Evolutionary conservation across 30 jellyfish, hydroid and myxozoan species (phyloP).

Genomic region (Cassiopea xamachana): DNA sequence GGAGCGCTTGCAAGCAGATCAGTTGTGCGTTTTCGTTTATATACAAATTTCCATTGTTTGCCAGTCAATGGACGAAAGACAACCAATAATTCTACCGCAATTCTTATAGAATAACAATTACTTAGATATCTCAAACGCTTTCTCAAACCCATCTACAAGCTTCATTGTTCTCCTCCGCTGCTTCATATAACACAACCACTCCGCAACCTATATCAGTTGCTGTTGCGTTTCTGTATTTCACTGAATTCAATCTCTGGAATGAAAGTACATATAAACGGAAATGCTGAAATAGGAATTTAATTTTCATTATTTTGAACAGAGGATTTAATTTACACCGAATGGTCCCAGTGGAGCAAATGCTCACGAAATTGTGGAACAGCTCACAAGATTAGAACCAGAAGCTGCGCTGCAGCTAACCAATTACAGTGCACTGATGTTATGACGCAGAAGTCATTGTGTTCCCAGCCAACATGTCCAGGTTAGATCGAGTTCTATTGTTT

Average conservation of each 20-base stretch:
- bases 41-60: too few relatives aligned
- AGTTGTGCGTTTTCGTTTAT: too few relatives aligned
- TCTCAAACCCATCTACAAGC: too few relatives aligned
- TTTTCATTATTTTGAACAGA: background rate
- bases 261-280: background rate
- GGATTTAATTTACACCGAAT: slow-evolving; percentile 48
- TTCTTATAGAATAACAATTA: too few relatives aligned
- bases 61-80: too few relatives aligned
- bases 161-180: too few relatives aligned
- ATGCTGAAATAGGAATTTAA: background rate
- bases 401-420: slow-evolving; percentile 5
- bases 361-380: slow-evolving; percentile 61
- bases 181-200: too few relatives aligned
- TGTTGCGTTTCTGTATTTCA: too few relatives aligned
- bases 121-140: too few relatives aligned
- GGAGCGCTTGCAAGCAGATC: too few relatives aligned
- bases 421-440: slow-evolving; percentile 30
- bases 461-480: slow-evolving; percentile 60
- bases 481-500: background rate
- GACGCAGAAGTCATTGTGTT: slow-evolving; percentile 30
- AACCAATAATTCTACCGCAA: too few relatives aligned
- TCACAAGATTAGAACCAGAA: slow-evolving; percentile 38
- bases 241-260: background rate
- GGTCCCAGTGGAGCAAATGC: slow-evolving; percentile 72
- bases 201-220: too few relatives aligned